These are phyloP conservation scores for Bos indicus DNA, from an alignment of 2,113 vertebrate genomes.

Conservation along the genomic window DNA sequence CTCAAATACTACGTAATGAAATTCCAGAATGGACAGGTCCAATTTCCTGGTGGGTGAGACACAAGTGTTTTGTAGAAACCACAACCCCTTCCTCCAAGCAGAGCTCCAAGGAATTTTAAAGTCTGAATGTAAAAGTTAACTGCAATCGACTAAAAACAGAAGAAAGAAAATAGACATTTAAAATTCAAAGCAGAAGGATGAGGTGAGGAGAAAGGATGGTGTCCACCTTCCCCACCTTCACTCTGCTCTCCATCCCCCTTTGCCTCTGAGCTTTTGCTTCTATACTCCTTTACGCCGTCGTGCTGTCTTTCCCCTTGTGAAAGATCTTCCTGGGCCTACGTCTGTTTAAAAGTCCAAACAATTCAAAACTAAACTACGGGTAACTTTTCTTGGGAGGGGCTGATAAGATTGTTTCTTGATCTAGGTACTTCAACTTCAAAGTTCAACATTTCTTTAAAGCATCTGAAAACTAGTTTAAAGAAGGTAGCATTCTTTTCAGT, in stretches of 20 bases:
- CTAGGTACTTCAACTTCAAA: neutral
- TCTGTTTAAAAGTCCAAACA: neutral
- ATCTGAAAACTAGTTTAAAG: neutral
- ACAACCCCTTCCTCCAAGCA: conserved; percentile 62
- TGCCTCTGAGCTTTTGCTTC: neutral
- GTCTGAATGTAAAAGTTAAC: conserved; percentile 69
- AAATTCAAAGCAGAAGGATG: conserved; percentile 9
- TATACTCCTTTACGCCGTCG: neutral
- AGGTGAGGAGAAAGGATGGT: conserved; percentile 8
- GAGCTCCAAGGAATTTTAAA: conserved; percentile 72
- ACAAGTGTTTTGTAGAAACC: conserved; percentile 60
- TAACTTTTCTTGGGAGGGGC: neutral
- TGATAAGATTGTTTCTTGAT: neutral
- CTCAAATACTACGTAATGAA: conserved; percentile 42
- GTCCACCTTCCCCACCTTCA: neutral
- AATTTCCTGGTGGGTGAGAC: conserved; percentile 65
- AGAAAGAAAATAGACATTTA: conserved; percentile 45
- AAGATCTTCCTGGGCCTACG: neutral
- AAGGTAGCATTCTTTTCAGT: neutral
- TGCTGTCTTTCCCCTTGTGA: neutral
- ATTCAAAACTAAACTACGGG: neutral
- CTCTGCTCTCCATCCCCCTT: neutral
- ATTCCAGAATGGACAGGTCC: conserved; percentile 61
- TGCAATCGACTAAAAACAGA: conserved; percentile 70
- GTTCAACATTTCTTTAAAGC: neutral